These are phyloP conservation scores for Metopolophium dirhodum DNA, from an alignment of 1,140 invertebrate genomes.

Conservation along the genomic window DNA sequence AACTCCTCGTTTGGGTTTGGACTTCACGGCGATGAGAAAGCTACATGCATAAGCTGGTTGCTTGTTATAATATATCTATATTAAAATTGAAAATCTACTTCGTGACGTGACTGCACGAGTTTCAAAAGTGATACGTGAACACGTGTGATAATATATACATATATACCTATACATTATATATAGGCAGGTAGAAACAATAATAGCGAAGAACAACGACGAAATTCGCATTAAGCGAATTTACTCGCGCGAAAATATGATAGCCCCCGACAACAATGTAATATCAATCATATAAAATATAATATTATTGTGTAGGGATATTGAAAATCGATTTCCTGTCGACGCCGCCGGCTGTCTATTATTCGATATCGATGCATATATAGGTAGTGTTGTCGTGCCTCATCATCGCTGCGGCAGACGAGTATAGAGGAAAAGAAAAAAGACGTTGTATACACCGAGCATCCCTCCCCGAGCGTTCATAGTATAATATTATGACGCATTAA, in stretches of 20 bases:
- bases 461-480: not conserved
- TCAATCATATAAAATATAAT: not conserved
- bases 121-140: not conserved
- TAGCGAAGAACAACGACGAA: not conserved
- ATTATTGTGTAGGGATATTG: not conserved
- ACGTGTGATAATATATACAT: not conserved
- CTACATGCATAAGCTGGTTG: not conserved
- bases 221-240: not conserved
- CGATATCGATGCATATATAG: not conserved
- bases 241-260: not conserved
- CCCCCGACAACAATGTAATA: not conserved
- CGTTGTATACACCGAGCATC: not conserved
- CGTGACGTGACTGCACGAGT: not conserved
- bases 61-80: not conserved
- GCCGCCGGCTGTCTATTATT: not conserved
- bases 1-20: not conserved
- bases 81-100: not conserved
- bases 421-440: not conserved
- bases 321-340: slow-evolving; percentile 9
- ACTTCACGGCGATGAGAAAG: not conserved
- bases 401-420: not conserved
- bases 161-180: no score
- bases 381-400: not conserved
- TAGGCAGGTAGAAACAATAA: not conserved
- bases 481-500: not conserved